Percentiles rank a stretch among this genome's conserved stretches.
phyloP scores from a whole-genome alignment of 2,888 invertebrate genomes.

The Chesias legatella region DNA sequence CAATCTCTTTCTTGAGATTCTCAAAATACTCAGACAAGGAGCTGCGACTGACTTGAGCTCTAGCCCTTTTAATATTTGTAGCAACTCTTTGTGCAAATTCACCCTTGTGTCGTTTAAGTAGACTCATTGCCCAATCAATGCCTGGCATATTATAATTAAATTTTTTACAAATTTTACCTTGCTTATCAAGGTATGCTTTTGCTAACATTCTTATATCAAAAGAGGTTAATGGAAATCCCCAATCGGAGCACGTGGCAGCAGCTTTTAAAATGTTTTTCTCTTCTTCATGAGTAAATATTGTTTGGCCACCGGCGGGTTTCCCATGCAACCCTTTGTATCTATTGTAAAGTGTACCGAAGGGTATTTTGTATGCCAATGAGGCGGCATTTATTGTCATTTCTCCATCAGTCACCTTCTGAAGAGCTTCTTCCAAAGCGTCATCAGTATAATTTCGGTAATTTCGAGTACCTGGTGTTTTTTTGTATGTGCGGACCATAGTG shows the following conservation, averaged over 20 bases:
- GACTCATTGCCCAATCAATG: neutral
- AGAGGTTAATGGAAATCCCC: too few relatives aligned
- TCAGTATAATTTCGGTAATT: constrained; percentile 19
- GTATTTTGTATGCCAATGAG: constrained; percentile 4
- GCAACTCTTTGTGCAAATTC: neutral
- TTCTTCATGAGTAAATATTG: constrained; percentile 10
- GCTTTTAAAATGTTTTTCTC: constrained; percentile 8
- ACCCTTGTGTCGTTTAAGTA: neutral
- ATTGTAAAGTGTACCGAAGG: constrained; percentile 11
- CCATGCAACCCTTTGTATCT: constrained; percentile 15
- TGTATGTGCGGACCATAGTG: constrained; percentile 13
- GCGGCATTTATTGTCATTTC: constrained; percentile 18
- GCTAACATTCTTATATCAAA: too few relatives aligned
- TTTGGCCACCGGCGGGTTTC: constrained; percentile 12
- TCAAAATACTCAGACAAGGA: constrained; percentile 1
- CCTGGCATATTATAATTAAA: constrained; percentile 1
- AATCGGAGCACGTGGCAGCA: constrained; percentile 10
- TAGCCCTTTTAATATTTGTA: constrained; percentile 1
- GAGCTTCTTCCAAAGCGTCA: constrained; percentile 18
- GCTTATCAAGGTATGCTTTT: constrained; percentile 5
- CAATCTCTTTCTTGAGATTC: neutral
- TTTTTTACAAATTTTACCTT: neutral
- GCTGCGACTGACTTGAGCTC: neutral
- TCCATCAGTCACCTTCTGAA: constrained; percentile 16
- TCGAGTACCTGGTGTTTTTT: constrained; percentile 17